Base-by-base conservation (phyloP, 2,113 vertebrate species). In the Xiphophorus hellerii region DNA sequence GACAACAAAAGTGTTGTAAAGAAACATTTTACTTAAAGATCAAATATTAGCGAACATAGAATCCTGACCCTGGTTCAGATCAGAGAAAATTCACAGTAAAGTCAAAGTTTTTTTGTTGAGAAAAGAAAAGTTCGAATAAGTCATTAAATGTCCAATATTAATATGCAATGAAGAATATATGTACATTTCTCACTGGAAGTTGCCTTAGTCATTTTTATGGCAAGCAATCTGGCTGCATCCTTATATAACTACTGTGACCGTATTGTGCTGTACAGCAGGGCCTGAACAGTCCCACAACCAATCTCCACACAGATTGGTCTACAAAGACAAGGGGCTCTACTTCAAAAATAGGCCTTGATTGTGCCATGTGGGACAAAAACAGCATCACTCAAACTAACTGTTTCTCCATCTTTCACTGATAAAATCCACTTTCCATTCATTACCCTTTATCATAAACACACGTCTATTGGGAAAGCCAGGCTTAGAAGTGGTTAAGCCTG, bases 391-490 rank as follows among this genome's bases (percentile, higher is more conserved):
- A 91, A 84, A 71, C 81, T 77, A 92, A 93, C 86, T 81, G 78
- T 87, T 90, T 76, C 81, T 87, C 83, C 92, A 90, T 94, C 90
- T 93, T 92, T 91, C 84, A 85, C 85, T 92, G 90, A 93, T 92
- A 93, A 92, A 93, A 93, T 90, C 90, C 90, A 90, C 91, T 94
- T 93, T 93, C 91, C 89, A 93, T 92, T 93, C 91, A 91, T 94
- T 94, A 92, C 81, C 80, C 86, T 90, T 92, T 88, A 89, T 94
- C 85, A 87, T 92, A 92, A 92, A 93, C 83, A 85, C 86, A 80
- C 87, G 79, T 87, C 89, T 89, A 83, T 61, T 12, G 90, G 87
- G 89, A 92, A 58, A 88, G 87, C 80, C 73, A 71, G 84, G 84
- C 89, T 94, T 92, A 91, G 88, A 93, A 93, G 93, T 93, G 92